Base-by-base conservation (phyloP, 2,113 vertebrate genomes). In the Oncorhynchus kisutch region DNA sequence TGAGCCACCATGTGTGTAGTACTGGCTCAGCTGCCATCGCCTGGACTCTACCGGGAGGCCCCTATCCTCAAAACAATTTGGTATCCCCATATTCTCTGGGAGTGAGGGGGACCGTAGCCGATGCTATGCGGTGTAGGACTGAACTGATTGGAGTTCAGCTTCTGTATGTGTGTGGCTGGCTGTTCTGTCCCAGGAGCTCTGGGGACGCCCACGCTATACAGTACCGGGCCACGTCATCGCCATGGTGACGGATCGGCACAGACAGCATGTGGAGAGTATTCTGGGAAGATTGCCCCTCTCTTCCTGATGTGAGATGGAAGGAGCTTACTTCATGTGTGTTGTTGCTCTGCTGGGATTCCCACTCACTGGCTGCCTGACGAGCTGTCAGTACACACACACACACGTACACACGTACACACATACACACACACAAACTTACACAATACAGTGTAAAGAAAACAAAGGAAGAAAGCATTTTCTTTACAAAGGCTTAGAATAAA, bases 41-140 rank as follows among this genome's bases (percentile, higher is more conserved):
- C 59, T 25, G 13, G 7, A 27, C 16, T 25, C 68, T 69, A 34
- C 48, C 18, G 62, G 31, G 29, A 62, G 49, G 65, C 60, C 71
- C 54, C 73, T 39, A 39, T 78, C 57, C 49, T 74, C 77, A 74
- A 74, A 79, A 72, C 67, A 49, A 67, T 67, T 22, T 60, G 69
- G 64, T 79, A 49, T 70, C 62, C 72, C 60, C 67, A 29, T 79
- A 45, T 14, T 39, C 25, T 25, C 65, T 45, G 9, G 64, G 66
- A 70, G 22, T 27, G 76, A 51, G 25, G 54, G 48, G 59, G 24
- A 22, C 31, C 59, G 14, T 18, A 54, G 16, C 51, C 14, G 5
- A 54, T 54, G 51, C 51, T 14, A 54, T 54, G 65, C 20, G 12
- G 65, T 67, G 65, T 16, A 16, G 5, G 65, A 2, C 27, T 25